Evolutionary conservation across 1,140 invertebrate genomes (phyloP), one percentile per base, ranked within the genome.

Genomic region (Mycetomoellerius zeteki): DNA sequence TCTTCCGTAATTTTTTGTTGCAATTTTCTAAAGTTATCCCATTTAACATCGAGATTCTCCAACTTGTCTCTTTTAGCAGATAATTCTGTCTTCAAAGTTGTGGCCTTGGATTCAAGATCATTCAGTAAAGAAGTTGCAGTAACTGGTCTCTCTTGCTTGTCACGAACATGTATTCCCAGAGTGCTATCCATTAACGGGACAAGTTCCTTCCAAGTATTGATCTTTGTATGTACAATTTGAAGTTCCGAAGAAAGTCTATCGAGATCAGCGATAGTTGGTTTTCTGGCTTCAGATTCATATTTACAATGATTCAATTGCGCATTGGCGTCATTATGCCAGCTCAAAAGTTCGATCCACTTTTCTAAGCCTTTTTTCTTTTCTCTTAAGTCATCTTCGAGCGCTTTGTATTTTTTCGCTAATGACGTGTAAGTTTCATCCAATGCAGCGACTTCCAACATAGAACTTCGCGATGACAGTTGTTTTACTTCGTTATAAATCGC

Each of bases 401-500:
- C 96, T 93, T 98, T 97, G 91, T 98, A 98, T 88, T 97, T 97
- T 64, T 97, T 96, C 37, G 97, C 97, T 54, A 99, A 94, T 37
- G 96, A 96, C 0, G 97, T 96, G 92, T 98, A 98, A 6, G 97
- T 96, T 73, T 98, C 96, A 89, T 97, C 97, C 0, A 98, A 94
- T n/a, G 96, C 94, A 78, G 97, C 96, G 7, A 96, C 96, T 93
- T 98, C 98, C 87, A 97, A 96, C 1, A 97, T 96, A 43, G 96
- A 96, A 56, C 97, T 97, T n/a, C 96, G 95, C 2, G 96, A 92
- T 0, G 97, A 96, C 69, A 98, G 95, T 81, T 97, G 96, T 90
- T 98, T 98, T 0, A 99, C 96, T 95, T 98, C 98, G 88, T 97
- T 97, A 85, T 98, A 97, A 80, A 98, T 98, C 24, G 96, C 95